phyloP scores from a whole-genome alignment of 2,113 vertebrate species.

The Martes martes region DNA sequence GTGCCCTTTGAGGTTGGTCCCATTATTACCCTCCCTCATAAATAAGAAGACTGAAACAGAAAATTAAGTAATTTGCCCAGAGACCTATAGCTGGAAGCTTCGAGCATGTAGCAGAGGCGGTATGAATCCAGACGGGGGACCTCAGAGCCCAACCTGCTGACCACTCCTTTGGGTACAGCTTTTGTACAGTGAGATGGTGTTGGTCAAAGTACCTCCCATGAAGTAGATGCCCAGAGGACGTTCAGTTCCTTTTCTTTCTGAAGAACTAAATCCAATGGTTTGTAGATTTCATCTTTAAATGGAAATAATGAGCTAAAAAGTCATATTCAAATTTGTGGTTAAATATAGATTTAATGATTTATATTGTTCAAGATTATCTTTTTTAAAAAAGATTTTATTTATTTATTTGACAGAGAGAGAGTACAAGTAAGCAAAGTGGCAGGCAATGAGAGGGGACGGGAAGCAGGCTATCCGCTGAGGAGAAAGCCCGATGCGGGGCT shows the following conservation, averaged over 20 bases:
- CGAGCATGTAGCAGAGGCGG: neutral
- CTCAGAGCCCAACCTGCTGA: rapidly evolving
- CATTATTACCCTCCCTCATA: neutral
- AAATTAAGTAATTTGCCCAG: neutral
- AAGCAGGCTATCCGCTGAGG: too few relatives aligned
- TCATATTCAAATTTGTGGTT: neutral
- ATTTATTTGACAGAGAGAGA: too few relatives aligned
- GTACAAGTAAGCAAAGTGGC: too few relatives aligned
- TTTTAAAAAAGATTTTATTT: neutral
- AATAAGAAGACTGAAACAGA: neutral
- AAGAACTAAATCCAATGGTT: neutral
- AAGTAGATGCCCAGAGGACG: neutral
- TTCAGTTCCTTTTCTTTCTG: neutral
- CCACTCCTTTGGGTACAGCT: rapidly evolving
- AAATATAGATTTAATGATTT: neutral
- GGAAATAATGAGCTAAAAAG: neutral
- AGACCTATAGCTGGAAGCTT: neutral
- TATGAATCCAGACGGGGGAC: neutral
- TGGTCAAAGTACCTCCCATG: neutral
- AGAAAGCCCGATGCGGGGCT: too few relatives aligned
- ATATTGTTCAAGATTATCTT: neutral
- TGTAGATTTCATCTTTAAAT: neutral
- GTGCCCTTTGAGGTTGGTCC: neutral
- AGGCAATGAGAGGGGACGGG: too few relatives aligned
- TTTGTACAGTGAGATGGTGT: neutral